phyloP scores from a whole-genome alignment of 2,113 vertebrate genomes.

The Acanthisitta chloris region DNA sequence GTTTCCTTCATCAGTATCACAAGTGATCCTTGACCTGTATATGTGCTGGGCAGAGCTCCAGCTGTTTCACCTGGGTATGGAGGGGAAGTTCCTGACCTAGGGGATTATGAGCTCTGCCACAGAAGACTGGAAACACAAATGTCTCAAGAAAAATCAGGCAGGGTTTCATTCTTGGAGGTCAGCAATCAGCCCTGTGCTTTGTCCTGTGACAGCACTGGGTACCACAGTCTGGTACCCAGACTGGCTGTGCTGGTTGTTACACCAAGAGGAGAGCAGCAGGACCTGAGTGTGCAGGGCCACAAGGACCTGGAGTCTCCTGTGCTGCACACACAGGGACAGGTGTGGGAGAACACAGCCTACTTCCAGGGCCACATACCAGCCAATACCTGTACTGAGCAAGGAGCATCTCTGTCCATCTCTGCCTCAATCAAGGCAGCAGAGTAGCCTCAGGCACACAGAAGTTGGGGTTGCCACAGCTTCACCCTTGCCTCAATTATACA shows the following conservation, averaged over 20 bases:
- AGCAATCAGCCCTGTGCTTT: background rate
- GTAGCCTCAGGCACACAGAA: background rate
- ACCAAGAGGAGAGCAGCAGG: background rate
- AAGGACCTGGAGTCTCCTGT: background rate
- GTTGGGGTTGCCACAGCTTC: background rate
- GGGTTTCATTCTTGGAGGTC: background rate
- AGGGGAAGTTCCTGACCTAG: background rate
- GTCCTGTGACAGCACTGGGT: background rate
- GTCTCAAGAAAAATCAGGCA: background rate
- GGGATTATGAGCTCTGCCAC: background rate
- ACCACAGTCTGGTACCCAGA: too few species aligned
- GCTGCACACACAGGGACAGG: too few species aligned
- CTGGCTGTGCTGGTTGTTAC: background rate
- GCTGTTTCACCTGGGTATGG: background rate
- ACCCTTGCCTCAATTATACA: background rate
- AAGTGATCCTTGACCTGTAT: background rate
- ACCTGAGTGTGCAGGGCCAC: background rate
- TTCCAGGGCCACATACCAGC: background rate
- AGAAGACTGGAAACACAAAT: background rate
- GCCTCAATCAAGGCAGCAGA: background rate
- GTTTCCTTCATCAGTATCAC: background rate
- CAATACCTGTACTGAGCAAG: too few species aligned
- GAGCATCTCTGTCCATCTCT: background rate
- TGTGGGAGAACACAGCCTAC: fast-evolving
- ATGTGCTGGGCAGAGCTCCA: background rate